phyloP scores from a whole-genome alignment of 1,140 invertebrate genomes.

The Ostrea denselamellosa region DNA sequence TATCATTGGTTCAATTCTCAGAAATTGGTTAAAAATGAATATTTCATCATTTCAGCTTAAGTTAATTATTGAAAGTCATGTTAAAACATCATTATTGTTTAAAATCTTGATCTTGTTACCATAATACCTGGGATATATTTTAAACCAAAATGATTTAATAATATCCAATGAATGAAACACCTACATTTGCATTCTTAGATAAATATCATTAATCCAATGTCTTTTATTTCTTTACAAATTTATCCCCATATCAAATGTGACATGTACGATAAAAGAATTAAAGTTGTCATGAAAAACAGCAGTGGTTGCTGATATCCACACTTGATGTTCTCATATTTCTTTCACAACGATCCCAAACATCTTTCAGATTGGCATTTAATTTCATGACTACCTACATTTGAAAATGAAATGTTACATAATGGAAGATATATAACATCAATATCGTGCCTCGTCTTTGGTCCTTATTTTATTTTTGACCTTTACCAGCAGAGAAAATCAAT shows the following conservation, averaged over 20 bases:
- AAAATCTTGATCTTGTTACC: too few species aligned
- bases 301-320: not conserved
- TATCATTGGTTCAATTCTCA: too few species aligned
- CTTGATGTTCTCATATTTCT: not conserved
- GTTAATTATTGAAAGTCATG: too few species aligned
- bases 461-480: slow-evolving; percentile 25
- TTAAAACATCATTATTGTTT: too few species aligned
- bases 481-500: not conserved
- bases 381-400: not conserved
- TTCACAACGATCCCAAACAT: not conserved
- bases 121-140: too few species aligned
- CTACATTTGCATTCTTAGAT: not conserved
- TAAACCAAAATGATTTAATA: too few species aligned
- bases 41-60: too few species aligned
- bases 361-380: slow-evolving; percentile 24
- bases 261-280: not conserved
- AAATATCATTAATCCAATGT: not conserved
- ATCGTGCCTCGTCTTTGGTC: not conserved
- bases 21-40: too few species aligned
- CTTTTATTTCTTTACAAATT: not conserved
- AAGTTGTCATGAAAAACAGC: not conserved
- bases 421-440: slow-evolving; percentile 30
- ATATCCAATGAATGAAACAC: not conserved
- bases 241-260: not conserved
- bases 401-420: slow-evolving; percentile 3